Evolutionary conservation across 2,888 invertebrate species (phyloP).

Genomic region (Hybos culiciformis): DNA sequence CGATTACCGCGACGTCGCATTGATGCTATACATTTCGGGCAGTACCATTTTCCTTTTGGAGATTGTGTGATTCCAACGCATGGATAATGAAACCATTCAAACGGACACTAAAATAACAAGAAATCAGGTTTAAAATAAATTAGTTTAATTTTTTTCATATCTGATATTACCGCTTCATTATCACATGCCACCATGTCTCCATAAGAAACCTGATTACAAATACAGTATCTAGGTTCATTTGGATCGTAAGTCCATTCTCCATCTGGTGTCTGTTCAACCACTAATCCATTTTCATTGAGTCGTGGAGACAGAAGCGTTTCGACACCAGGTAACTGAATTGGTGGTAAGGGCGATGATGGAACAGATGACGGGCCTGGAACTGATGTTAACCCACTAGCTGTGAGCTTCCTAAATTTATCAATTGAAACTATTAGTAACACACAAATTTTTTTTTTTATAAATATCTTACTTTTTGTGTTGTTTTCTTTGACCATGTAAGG

Average conservation of each 20-base stretch:
- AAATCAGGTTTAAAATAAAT: slow-evolving; percentile 3
- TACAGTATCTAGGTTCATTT: slow-evolving; percentile 90
- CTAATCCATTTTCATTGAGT: slow-evolving; percentile 26
- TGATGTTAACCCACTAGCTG: slow-evolving; percentile 16
- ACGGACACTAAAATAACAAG: slow-evolving; percentile 63
- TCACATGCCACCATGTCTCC: slow-evolving; percentile 99
- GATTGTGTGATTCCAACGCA: slow-evolving; percentile 93
- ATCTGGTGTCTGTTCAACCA: slow-evolving; percentile 39
- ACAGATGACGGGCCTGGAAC: slow-evolving; percentile 13
- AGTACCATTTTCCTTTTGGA: slow-evolving; percentile 98
- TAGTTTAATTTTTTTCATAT: slow-evolving; percentile 25
- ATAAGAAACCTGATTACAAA: slow-evolving; percentile 94
- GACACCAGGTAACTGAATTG: slow-evolving; percentile 4
- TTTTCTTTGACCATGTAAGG: slow-evolving; percentile 44
- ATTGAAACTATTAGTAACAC: background rate
- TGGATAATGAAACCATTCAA: slow-evolving; percentile 98
- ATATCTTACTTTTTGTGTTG: slow-evolving; percentile 44
- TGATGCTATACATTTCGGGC: slow-evolving; percentile 82
- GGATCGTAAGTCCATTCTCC: slow-evolving; percentile 90
- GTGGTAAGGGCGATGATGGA: slow-evolving; percentile 26
- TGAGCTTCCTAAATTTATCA: slow-evolving; percentile 21
- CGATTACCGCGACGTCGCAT: slow-evolving; percentile 74
- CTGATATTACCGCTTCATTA: slow-evolving; percentile 86
- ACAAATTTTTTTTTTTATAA: background rate
- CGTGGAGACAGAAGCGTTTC: slow-evolving; percentile 9